Percentiles rank a stretch among this genome's conserved stretches.
phyloP scores from a whole-genome alignment of 2,113 vertebrate species.

The Cynocephalus volans region DNA sequence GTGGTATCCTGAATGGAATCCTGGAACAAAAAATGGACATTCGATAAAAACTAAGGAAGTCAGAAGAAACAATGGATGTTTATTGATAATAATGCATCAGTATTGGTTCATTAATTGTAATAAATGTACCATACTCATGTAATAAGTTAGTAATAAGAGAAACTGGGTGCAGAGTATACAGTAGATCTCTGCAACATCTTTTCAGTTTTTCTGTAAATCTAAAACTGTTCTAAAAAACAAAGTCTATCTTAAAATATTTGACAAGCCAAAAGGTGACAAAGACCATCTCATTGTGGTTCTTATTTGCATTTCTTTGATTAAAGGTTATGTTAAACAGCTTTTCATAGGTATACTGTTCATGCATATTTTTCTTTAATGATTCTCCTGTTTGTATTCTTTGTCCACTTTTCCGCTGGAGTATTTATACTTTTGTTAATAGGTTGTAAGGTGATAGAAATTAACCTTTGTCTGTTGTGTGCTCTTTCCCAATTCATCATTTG shows the following conservation, averaged over 20 bases:
- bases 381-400: conserved; percentile 37
- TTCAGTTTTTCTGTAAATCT: conserved; percentile 39
- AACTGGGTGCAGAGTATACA: not conserved
- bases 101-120: conserved; percentile 12
- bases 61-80: conserved; percentile 36
- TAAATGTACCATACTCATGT: not conserved
- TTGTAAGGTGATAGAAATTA: conserved; percentile 65
- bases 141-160: conserved; percentile 50
- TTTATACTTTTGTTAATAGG: conserved; percentile 34
- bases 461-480: conserved; percentile 5
- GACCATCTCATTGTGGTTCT: conserved; percentile 8
- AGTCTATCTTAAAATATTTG: conserved; percentile 44
- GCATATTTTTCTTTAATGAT: conserved; percentile 41
- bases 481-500: conserved; percentile 66
- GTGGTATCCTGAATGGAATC: not conserved
- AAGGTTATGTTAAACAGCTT: conserved; percentile 37
- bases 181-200: conserved; percentile 23
- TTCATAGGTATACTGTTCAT: not conserved
- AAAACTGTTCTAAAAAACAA: conserved; percentile 44
- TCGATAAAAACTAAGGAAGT: conserved; percentile 49
- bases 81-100: not conserved
- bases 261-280: conserved; percentile 32
- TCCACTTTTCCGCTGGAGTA: conserved; percentile 14
- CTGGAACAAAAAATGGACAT: conserved; percentile 16
- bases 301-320: conserved; percentile 45